Evolutionary conservation across 2,888 invertebrate genomes (phyloP), one percentile per base, ranked within the genome.

Genomic region (Drosophila heteroneura): DNA sequence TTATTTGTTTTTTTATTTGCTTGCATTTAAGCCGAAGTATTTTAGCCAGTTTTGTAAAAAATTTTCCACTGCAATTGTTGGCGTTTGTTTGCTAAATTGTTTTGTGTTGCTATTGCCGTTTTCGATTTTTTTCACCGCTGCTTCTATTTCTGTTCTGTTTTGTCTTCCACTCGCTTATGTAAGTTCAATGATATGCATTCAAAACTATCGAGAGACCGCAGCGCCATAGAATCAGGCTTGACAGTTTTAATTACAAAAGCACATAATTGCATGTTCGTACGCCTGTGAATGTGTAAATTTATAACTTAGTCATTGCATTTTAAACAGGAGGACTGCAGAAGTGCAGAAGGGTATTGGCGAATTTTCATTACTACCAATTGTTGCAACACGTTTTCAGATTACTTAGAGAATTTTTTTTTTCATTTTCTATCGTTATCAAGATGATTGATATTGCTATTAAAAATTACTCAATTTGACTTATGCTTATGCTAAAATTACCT

Each of bases 121-220:
- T 84, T 84, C 78, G 71, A 65, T 83, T 69, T 74, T 69, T 67
- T 81, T 53, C 53, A 52, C 57, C 63, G 47, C 62, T 41, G 41
- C 41, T 60, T 59, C 69, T 57, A 56, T 64, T 53, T 58, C 58
- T 19, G 30, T 49, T 37, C 52, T 28, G 33, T 16, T 26, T 30
- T 30, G 33, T 10, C 33, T 52, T 59, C 44, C 68, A 61, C 37
- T 64, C 51, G 87, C 85, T 85, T 85, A 85, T 85, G 82, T 85
- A 87, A 89, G 90, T 84, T 82, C 90, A 89, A 80, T 89, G 90
- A 88, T 85, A 85, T 82, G 74, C 74, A 60, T 70, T 56, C 51
- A 35, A 30, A 54, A 37, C 62, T 62, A 47, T 39, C 52, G 64
- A 68, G 26, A 37, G 28, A 37, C 59, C 28, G 14, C 37, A 33